A percentile compares a stretch with the other conserved stretches of the same genome.
phyloP scores from a whole-genome alignment of 2,888 invertebrate genomes.

The Thalpophila matura region DNA sequence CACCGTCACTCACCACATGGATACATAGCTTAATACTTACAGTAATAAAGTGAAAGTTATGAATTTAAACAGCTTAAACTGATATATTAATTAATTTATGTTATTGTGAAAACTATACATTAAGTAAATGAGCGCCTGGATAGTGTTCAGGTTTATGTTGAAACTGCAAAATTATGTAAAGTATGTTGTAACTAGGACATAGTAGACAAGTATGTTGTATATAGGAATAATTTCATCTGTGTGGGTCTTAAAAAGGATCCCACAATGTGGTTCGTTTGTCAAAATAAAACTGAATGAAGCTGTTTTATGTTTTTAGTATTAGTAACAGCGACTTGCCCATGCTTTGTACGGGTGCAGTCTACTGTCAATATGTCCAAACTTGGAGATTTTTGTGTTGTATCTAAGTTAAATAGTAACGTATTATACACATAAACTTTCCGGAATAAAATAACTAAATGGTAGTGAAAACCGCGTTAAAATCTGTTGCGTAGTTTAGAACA shows the following conservation, averaged over 20 bases:
- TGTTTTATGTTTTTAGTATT: slow-evolving; percentile 3
- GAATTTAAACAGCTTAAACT: slow-evolving; percentile 48
- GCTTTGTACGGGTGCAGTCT: no score
- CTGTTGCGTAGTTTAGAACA: no score
- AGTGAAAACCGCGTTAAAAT: no score
- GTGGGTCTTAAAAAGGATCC: slow-evolving; percentile 10
- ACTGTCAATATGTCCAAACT: no score
- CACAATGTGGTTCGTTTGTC: slow-evolving; percentile 10
- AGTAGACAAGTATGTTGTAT: slow-evolving; percentile 7
- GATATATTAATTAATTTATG: slow-evolving; percentile 48
- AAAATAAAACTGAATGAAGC: slow-evolving; percentile 5
- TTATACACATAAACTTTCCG: no score
- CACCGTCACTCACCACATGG: not conserved
- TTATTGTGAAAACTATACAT: slow-evolving; percentile 25
- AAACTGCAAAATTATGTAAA: slow-evolving; percentile 35
- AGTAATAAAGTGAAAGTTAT: slow-evolving; percentile 48
- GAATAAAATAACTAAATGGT: no score
- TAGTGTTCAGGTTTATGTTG: slow-evolving; percentile 39
- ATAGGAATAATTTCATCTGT: slow-evolving; percentile 25
- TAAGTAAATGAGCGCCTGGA: slow-evolving; percentile 16
- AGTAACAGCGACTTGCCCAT: no score
- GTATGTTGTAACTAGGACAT: not conserved
- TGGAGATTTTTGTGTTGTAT: no score
- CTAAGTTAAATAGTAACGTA: no score
- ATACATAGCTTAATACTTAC: not conserved